Evolutionary conservation across 1,140 invertebrate species (phyloP).

Genomic region (Caenorhabditis briggsae): DNA sequence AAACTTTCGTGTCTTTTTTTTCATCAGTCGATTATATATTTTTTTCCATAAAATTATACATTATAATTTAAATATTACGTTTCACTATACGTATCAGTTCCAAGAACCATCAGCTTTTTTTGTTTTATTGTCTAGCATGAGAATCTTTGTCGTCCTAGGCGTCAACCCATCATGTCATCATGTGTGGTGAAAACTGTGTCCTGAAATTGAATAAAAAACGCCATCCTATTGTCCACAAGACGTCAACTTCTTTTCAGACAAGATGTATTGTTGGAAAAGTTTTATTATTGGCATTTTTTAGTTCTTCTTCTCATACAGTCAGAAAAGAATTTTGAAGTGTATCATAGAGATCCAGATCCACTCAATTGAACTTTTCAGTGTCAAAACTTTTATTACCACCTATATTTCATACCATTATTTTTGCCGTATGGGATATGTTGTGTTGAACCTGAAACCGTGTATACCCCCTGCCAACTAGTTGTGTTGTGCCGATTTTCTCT

Average conservation of each 20-base stretch:
- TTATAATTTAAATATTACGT: not conserved
- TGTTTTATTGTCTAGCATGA: conserved; percentile 19
- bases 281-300: not conserved
- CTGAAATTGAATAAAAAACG: conserved; percentile 42
- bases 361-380: no score
- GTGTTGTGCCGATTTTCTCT: conserved; percentile 22
- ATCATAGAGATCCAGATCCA: no score
- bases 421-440: not conserved
- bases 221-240: not conserved
- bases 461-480: conserved; percentile 17
- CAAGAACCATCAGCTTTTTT: not conserved
- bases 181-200: conserved; percentile 23
- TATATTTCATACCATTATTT: conserved; percentile 14
- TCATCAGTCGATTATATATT: not conserved
- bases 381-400: not conserved
- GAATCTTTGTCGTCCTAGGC: not conserved
- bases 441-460: conserved; percentile 30
- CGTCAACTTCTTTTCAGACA: not conserved
- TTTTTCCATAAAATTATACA: not conserved
- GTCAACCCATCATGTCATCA: conserved; percentile 40
- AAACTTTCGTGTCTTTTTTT: no score
- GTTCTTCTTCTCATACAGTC: not conserved
- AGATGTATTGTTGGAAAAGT: not conserved
- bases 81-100: not conserved
- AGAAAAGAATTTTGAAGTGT: no score